A percentile compares a stretch with the other conserved stretches of the same genome.
phyloP scores from a whole-genome alignment of 2,888 invertebrate species.

The Hyalella azteca region DNA sequence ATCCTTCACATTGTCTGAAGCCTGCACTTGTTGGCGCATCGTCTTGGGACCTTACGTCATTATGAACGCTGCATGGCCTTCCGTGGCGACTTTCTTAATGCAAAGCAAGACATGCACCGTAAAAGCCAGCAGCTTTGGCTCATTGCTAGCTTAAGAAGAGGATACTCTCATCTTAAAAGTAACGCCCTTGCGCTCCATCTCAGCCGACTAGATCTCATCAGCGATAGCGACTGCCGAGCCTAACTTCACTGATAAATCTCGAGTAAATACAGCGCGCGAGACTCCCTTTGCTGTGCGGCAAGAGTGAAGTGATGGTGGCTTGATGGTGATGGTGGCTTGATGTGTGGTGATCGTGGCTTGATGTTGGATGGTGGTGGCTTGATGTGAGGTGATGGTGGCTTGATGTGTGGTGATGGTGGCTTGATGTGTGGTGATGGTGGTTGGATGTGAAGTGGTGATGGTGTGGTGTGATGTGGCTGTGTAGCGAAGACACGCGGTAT shows the following conservation, averaged over 20 bases:
- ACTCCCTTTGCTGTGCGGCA: background rate
- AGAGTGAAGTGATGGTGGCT: background rate
- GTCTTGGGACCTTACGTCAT: no score
- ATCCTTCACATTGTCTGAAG: no score
- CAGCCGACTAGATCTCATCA: slow-evolving; percentile 9
- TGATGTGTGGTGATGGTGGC: background rate
- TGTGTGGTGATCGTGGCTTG: no score
- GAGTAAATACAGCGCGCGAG: background rate
- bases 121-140: background rate
- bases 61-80: background rate
- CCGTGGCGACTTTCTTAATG: background rate
- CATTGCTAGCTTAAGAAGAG: slow-evolving; percentile 15
- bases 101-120: background rate
- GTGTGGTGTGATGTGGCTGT: background rate
- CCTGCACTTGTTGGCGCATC: no score
- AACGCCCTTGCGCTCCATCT: slow-evolving; percentile 12
- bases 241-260: slow-evolving; percentile 13
- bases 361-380: background rate
- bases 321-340: no score
- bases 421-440: background rate
- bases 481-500: no score
- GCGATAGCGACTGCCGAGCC: slow-evolving; percentile 6
- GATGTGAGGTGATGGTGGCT: background rate
- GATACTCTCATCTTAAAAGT: background rate
- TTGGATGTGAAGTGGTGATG: background rate